Base-by-base conservation (phyloP, 1,140 invertebrate species). In the Pachypeltis micranthus region DNA sequence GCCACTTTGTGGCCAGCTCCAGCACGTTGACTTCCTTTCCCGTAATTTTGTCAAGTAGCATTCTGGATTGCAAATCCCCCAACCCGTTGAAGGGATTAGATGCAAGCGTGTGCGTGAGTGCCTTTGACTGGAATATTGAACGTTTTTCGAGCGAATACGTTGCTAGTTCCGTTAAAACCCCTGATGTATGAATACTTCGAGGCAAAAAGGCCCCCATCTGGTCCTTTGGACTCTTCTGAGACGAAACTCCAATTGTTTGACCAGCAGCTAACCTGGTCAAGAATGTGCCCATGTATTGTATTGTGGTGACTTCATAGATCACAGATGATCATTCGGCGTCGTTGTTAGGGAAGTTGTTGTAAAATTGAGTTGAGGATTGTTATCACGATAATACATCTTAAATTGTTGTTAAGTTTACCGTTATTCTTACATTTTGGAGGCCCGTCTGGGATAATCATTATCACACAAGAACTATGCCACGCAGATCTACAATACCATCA, bases 121-220 rank as follows among this genome's bases (percentile, higher is more conserved):
- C 96, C 96, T 72, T 85, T 88, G 1, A 99, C 93, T 29, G 96
- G 96, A 74, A 99, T 99, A 68, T 92, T 85, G 75, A 93, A 99
- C 72, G 98, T 80, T 78, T 99, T 98, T 1, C 96, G 96, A 64
- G 96, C 96, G 63, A 99, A 75, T 7, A 99, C 92, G 78, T 99
- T 99, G 71, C 94, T 98, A 12, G 96, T 99, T 0, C 93, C 96
- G 80, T 99, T 96, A 79, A 99, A 99, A n/a, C 96, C 90, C 73
- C 90, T 96, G 69, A 98, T 85, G 75, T 98, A 99, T 58, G 93
- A 88, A 77, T 99, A 99, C 79, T 96, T 96, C 0, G 95, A 98
- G 2, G 96, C 96, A 47, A 94, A 96, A 47, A 99, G 77, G n/a
- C 93, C 96, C 29, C 96, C 96, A 78, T 99, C 96, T 2, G 96